A percentile compares a stretch with the other conserved stretches of the same genome.
Conservation (phyloP, 2,113 vertebrate genomes). For the Malurus melanocephalus region DNA sequence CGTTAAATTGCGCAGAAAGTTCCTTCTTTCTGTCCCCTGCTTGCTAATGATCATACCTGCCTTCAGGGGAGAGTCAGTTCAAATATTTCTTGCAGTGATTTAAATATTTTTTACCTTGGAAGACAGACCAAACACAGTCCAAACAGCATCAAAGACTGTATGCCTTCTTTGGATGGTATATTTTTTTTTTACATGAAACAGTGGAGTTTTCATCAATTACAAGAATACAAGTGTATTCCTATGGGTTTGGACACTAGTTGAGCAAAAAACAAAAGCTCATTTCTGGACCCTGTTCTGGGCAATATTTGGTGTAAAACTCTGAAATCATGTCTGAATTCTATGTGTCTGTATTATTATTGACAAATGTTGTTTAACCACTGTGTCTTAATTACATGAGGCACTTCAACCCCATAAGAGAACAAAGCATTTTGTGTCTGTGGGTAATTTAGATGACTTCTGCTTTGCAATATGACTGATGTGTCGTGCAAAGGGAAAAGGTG, state of each 20-base stretch:
- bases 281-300: neutral
- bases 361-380: neutral
- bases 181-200: neutral
- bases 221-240: neutral
- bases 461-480: neutral
- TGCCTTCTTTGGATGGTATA: neutral
- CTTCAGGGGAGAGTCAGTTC: neutral
- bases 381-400: neutral
- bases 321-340: neutral
- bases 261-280: neutral
- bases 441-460: neutral
- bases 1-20: neutral
- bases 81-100: neutral
- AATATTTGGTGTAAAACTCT: neutral
- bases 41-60: neutral
- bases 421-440: neutral
- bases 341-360: neutral
- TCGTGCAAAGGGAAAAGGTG: fast-evolving
- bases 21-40: neutral
- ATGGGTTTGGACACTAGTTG: neutral
- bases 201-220: neutral
- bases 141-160: neutral
- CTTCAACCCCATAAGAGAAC: neutral
- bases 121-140: neutral
- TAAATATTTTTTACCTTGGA: neutral